These are phyloP conservation scores for Batillaria attramentaria DNA, from an alignment of 1,140 invertebrate species.

Conservation along the genomic window DNA sequence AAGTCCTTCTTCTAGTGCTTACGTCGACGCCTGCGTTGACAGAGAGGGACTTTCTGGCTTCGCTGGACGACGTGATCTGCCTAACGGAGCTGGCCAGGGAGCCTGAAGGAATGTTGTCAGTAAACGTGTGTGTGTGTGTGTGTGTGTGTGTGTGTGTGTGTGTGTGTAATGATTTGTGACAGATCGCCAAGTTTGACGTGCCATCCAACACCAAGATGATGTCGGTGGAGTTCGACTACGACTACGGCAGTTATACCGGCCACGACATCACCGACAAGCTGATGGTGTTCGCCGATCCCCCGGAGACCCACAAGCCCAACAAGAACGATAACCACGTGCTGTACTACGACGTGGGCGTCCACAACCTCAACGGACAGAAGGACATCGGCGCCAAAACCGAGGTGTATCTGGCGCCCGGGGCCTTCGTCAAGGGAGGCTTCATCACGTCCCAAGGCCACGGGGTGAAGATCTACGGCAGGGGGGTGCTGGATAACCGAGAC, in stretches of 20 bases:
- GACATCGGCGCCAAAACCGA: too few species aligned
- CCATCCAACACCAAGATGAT: too few species aligned
- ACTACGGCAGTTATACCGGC: conserved; percentile 1
- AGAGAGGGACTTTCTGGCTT: too few species aligned
- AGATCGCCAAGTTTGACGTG: too few species aligned
- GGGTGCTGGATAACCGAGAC: conserved; percentile 11
- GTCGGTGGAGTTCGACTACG: conserved; percentile 35
- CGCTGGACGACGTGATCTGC: too few species aligned
- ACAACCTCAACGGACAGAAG: conserved; percentile 22
- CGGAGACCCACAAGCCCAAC: conserved; percentile 12
- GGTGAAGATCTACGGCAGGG: conserved; percentile 34
- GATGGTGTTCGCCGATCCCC: conserved; percentile 28
- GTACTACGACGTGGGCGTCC: conserved; percentile 22
- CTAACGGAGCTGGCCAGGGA: too few species aligned
- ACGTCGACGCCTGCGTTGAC: too few species aligned
- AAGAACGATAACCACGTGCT: conserved; percentile 23
- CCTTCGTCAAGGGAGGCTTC: conserved; percentile 35
- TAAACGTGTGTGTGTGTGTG: too few species aligned
- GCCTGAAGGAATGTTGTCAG: too few species aligned
- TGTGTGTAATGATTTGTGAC: too few species aligned
- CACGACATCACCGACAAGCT: conserved; percentile 34
- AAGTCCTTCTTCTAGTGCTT: too few species aligned
- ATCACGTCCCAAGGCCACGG: conserved; percentile 1
- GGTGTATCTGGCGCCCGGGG: conserved; percentile 35
- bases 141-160: too few species aligned